Base-by-base conservation (phyloP, 2,113 vertebrate genomes). In the Ptychochromis oligacanthus region DNA sequence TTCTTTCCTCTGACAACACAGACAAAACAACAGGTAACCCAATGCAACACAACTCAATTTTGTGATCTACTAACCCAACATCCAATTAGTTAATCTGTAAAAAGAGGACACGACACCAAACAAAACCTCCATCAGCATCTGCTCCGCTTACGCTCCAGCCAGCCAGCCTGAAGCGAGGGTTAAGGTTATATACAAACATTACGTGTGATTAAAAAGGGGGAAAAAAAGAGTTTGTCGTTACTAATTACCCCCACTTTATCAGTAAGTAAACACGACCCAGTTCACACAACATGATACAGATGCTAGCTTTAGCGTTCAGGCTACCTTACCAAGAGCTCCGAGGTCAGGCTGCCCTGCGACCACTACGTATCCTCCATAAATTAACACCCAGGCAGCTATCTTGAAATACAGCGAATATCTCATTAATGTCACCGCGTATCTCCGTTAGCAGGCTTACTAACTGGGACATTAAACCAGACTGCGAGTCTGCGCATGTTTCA, bases 311-410 rank as follows among this genome's bases (percentile, higher is more conserved):
- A 89, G 90, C 85, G 1, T 54, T 4, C 1, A 12, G 3, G 87
- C 86, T 91, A 91, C 90, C 90, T 93, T 80, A 93, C 91, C 88
- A n/a, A 90, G 74, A 84, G 46, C 65, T 72, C 75, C 24, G 75
- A 84, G 54, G 75, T 82, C 17, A 83, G 38, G 5, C 58, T 72
- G 76, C 61, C 59, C 36, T 31, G 34, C 62, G 43, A 52, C 36
- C 6, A 12, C 49, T 82, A 58, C 2, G 49, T 59, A 38, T 52
- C 57, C 54, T 46, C 77, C 65, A 61, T 28, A 9, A 22, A 59
- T 43, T 75, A 17, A 52, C 22, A 89, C 8, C 14, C 22, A 28
- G 13, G 4, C 10, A 17, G 14, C 12, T 75, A 9, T 54, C 8
- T 55, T 14, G 3, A 60, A 43, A 34, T n/a, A 40, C 0, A 14